Conservation (phyloP, 2,797 vertebrate species). For the Spinibarbus caldwelli region DNA sequence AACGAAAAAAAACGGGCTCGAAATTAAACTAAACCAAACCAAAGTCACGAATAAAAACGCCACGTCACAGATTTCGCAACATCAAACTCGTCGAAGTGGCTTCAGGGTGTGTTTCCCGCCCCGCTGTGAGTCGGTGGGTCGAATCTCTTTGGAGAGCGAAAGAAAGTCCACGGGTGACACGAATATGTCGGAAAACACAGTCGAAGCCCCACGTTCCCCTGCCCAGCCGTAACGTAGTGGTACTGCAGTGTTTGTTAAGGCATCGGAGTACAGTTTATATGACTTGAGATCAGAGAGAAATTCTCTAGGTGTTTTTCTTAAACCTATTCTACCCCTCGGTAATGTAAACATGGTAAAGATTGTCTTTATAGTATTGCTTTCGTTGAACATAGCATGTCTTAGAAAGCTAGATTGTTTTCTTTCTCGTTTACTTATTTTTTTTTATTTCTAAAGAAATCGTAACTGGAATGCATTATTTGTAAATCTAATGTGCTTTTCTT, state of each 20-base stretch:
- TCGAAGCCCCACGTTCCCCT: slow-evolving; percentile 2
- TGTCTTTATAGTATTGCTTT: slow-evolving; percentile 85
- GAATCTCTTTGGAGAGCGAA: slow-evolving; percentile 18
- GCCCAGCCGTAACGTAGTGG: slow-evolving; percentile 52
- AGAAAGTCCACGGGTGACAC: background rate
- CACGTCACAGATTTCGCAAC: slow-evolving; percentile 77
- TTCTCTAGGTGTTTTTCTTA: slow-evolving; percentile 50
- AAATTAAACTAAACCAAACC: slow-evolving; percentile 48
- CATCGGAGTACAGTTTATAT: slow-evolving; percentile 73
- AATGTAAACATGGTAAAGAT: slow-evolving; percentile 87
- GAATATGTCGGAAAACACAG: slow-evolving; percentile 11
- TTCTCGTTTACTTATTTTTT: slow-evolving; percentile 65
- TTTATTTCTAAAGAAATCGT: slow-evolving; percentile 59
- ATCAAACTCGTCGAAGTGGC: slow-evolving; percentile 64
- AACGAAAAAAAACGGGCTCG: slow-evolving; percentile 62
- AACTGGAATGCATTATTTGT: slow-evolving; percentile 61
- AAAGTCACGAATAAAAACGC: slow-evolving; percentile 76
- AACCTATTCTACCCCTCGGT: slow-evolving; percentile 67
- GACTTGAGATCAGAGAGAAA: slow-evolving; percentile 56
- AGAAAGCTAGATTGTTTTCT: slow-evolving; percentile 82
- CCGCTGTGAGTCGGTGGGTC: background rate
- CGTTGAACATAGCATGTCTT: slow-evolving; percentile 79
- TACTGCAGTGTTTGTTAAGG: slow-evolving; percentile 82
- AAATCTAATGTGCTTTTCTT: slow-evolving; percentile 76
- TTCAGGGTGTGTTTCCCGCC: background rate